Percentiles rank a stretch among this genome's conserved stretches.
phyloP scores from a whole-genome alignment of 2,113 vertebrate genomes.

The Petaurus breviceps region DNA sequence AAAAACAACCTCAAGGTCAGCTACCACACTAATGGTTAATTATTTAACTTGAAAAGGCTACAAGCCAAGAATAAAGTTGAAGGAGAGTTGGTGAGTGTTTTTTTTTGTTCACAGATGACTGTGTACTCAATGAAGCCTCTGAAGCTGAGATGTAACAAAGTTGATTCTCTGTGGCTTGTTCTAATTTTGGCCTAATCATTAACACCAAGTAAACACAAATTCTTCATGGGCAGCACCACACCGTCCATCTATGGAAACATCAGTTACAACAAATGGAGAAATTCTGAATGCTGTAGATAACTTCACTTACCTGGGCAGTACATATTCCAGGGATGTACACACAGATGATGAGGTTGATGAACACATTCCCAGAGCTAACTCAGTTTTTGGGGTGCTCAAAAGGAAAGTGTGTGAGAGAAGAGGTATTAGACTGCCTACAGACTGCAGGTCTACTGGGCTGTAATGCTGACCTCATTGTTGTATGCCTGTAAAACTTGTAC shows the following conservation, averaged over 20 bases:
- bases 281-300: neutral
- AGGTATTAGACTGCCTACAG: neutral
- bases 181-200: neutral
- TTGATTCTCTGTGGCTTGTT: neutral
- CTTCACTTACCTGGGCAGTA: neutral
- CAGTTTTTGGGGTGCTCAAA: neutral
- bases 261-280: neutral
- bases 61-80: neutral
- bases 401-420: neutral
- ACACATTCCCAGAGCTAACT: neutral
- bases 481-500: too few species aligned
- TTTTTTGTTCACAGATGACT: neutral
- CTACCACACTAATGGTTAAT: neutral
- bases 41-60: neutral
- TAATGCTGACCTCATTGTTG: too few species aligned
- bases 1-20: neutral
- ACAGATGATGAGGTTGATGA: neutral
- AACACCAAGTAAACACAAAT: neutral
- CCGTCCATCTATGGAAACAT: neutral
- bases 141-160: neutral
- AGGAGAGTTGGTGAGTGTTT: neutral
- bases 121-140: neutral
- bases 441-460: neutral
- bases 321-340: neutral
- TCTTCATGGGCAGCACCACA: neutral